These are phyloP conservation scores for Philopotamus ludificatus DNA, from an alignment of 1,140 invertebrate genomes.

Conservation along the genomic window DNA sequence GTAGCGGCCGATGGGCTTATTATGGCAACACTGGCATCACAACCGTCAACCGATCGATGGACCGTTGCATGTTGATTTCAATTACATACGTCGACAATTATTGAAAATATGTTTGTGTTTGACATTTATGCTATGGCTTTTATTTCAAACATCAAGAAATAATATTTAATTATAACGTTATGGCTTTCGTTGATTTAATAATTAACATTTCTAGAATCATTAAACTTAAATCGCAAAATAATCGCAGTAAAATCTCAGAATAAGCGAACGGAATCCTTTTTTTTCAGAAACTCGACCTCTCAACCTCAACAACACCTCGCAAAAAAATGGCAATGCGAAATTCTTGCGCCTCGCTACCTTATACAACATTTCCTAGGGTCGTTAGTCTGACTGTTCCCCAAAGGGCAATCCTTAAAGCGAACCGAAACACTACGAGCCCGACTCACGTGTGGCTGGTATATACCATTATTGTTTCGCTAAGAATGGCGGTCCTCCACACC, in stretches of 20 bases:
- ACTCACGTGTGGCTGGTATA: conserved; percentile 3
- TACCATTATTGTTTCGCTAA: conserved; percentile 24
- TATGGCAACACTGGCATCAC: no score
- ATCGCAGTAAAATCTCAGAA: not conserved
- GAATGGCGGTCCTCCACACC: conserved; percentile 11
- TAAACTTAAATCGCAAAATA: not conserved
- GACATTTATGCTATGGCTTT: no score
- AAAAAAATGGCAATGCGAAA: not conserved
- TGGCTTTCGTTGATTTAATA: not conserved
- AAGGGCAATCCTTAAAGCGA: conserved; percentile 24
- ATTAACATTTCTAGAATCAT: not conserved
- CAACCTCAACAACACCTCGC: not conserved
- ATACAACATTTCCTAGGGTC: conserved; percentile 9
- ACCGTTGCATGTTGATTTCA: no score
- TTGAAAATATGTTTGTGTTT: no score
- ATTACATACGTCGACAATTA: no score
- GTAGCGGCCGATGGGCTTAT: no score
- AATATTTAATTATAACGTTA: not conserved
- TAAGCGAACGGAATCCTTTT: not conserved
- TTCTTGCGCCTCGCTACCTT: conserved; percentile 11
- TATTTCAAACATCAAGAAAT: no score
- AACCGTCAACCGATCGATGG: no score
- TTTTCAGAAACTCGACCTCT: not conserved
- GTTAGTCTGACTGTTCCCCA: conserved; percentile 21
- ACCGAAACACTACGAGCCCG: conserved; percentile 5